Evolutionary conservation across 2,888 invertebrate species (phyloP).

Genomic region (Cryptus armator): DNA sequence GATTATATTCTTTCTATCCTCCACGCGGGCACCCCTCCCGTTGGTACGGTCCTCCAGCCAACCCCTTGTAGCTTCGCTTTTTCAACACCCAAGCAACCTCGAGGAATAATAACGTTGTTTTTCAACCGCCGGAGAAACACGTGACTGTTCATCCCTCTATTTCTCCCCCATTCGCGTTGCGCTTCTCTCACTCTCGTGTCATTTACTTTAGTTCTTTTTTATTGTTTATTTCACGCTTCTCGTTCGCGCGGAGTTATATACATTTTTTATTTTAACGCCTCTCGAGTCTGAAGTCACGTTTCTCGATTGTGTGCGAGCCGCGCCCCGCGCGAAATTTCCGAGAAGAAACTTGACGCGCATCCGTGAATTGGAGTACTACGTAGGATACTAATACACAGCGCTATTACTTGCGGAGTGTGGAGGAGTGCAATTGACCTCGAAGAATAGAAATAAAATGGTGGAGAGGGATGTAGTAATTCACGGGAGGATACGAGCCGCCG

Average conservation of each 20-base stretch:
- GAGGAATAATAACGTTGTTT: conserved; percentile 46
- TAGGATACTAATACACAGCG: conserved; percentile 6
- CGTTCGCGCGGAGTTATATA: conserved; percentile 18
- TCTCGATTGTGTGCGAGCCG: conserved; percentile 41
- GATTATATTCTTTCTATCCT: conserved; percentile 51
- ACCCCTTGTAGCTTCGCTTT: conserved; percentile 14
- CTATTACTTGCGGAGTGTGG: conserved; percentile 4
- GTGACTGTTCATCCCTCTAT: conserved; percentile 49
- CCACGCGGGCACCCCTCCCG: conserved; percentile 15
- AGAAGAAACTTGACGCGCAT: conserved; percentile 17
- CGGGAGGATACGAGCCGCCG: conserved; percentile 9
- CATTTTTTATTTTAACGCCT: background rate
- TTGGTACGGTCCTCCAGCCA: background rate
- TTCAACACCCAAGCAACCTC: conserved; percentile 10
- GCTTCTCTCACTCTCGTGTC: conserved; percentile 19
- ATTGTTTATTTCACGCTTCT: background rate
- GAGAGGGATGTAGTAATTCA: conserved; percentile 32
- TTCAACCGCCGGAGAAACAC: conserved; percentile 21
- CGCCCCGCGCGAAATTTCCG: conserved; percentile 18
- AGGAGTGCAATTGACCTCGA: conserved; percentile 23
- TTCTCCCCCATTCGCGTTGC: conserved; percentile 40
- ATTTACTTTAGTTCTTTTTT: conserved; percentile 23
- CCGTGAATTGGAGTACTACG: conserved; percentile 22
- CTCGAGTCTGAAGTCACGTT: conserved; percentile 53
- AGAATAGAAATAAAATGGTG: conserved; percentile 8